Conservation (phyloP, 2,113 vertebrate species). For the Scartelaos histophorus region DNA sequence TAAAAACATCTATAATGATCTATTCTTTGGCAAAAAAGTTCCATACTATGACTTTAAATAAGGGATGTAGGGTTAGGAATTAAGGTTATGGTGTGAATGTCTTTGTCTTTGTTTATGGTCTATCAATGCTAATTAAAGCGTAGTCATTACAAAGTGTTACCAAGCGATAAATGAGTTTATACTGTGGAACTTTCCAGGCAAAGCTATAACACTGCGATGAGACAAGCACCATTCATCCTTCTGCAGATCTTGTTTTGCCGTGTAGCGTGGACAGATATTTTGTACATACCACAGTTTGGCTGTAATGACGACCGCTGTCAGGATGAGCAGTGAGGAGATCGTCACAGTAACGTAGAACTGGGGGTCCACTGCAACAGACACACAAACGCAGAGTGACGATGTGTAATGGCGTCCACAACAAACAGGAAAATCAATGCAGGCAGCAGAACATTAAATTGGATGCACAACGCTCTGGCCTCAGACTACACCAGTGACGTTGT, state of each 20-base stretch:
- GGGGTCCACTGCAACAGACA: conserved; percentile 78
- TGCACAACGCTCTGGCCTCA: conserved; percentile 37
- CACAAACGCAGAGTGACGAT: conserved; percentile 13
- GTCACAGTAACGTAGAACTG: conserved; percentile 85
- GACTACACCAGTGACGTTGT: conserved; percentile 40
- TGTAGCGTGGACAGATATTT: conserved; percentile 1
- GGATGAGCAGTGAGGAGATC: conserved; percentile 80
- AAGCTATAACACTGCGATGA: too few species aligned
- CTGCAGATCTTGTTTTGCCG: background rate
- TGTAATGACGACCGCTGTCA: conserved; percentile 77
- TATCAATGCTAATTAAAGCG: too few species aligned
- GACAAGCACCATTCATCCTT: too few species aligned
- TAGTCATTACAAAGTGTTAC: too few species aligned
- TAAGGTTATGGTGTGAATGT: too few species aligned
- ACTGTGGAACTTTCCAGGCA: too few species aligned
- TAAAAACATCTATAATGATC: too few species aligned
- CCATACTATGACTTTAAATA: too few species aligned
- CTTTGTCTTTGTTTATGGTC: too few species aligned
- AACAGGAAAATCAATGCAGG: conserved; percentile 34
- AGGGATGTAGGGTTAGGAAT: too few species aligned
- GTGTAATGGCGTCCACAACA: conserved; percentile 43
- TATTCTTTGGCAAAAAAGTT: too few species aligned
- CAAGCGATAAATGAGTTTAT: too few species aligned
- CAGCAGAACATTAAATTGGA: conserved; percentile 53
- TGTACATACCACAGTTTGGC: conserved; percentile 81